Percentiles rank a stretch among this genome's conserved stretches.
phyloP scores from a whole-genome alignment of 2,797 vertebrate genomes.

The Acrossocheilus fasciatus region DNA sequence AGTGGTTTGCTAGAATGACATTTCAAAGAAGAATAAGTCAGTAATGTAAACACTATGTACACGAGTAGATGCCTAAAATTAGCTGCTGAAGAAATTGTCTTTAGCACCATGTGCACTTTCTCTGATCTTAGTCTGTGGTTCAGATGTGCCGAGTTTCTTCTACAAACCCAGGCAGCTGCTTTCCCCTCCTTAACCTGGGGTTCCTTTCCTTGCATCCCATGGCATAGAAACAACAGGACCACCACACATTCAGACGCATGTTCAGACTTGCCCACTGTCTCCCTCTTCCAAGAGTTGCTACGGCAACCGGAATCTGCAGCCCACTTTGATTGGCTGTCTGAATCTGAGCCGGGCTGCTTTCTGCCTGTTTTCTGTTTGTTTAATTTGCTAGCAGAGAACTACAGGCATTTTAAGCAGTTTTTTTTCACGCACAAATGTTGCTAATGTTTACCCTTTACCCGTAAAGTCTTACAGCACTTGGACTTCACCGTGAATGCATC shows the following conservation, averaged over 20 bases:
- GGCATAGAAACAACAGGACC: constrained; percentile 71
- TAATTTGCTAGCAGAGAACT: constrained; percentile 33
- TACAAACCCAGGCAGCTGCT: constrained; percentile 69
- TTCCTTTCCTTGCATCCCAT: constrained; percentile 67
- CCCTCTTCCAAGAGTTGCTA: constrained; percentile 73
- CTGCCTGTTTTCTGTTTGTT: constrained; percentile 36
- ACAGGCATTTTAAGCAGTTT: not conserved
- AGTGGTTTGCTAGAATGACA: not conserved
- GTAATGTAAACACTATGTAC: constrained; percentile 68
- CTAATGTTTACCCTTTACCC: constrained; percentile 7
- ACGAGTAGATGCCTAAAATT: constrained; percentile 73
- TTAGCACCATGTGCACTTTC: constrained; percentile 69
- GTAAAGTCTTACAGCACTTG: constrained; percentile 15
- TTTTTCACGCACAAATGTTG: not conserved
- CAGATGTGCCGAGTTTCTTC: constrained; percentile 52
- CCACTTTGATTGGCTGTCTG: constrained; percentile 51
- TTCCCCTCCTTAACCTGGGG: constrained; percentile 77
- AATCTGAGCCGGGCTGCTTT: constrained; percentile 43
- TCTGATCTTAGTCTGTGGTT: constrained; percentile 73
- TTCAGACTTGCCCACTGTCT: constrained; percentile 76
- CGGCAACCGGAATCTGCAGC: constrained; percentile 69
- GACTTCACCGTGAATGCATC: constrained; percentile 20
- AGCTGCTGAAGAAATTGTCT: constrained; percentile 69
- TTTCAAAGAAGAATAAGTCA: constrained; percentile 3
- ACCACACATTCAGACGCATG: constrained; percentile 75